A percentile compares a stretch with the other conserved stretches of the same genome.
Evolutionary conservation across 2,797 vertebrate species (phyloP).

Genomic region (Semotilus atromaculatus): DNA sequence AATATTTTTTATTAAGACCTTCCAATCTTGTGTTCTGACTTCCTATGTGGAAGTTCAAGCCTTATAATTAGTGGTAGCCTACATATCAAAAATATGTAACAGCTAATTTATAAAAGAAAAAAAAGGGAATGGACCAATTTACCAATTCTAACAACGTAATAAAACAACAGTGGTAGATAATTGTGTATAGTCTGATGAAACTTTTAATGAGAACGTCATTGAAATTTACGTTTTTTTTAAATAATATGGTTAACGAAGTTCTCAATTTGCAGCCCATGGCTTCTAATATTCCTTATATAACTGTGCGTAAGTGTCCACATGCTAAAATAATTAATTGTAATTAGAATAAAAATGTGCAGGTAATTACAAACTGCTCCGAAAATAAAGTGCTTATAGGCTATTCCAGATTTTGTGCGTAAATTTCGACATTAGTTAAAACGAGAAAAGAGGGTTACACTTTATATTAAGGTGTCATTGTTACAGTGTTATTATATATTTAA

Average conservation of each 20-base stretch:
- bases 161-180: background rate
- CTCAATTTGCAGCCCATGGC: background rate
- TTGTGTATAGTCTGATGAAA: background rate
- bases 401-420: background rate
- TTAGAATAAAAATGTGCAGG: background rate
- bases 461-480: no score
- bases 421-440: background rate
- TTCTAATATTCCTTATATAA: background rate
- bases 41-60: background rate
- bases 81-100: background rate
- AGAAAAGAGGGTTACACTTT: background rate
- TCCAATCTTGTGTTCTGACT: background rate
- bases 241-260: background rate
- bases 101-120: no score
- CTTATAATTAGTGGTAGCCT: background rate
- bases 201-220: background rate
- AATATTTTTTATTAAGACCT: background rate
- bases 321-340: background rate
- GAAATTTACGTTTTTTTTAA: background rate
- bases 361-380: background rate
- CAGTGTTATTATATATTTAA: no score
- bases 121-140: background rate
- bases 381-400: background rate
- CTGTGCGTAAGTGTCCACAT: background rate
- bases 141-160: background rate